Evolutionary conservation across 2,888 invertebrate genomes (phyloP), one percentile per base, ranked within the genome.

Genomic region (Heliothis peltigera): DNA sequence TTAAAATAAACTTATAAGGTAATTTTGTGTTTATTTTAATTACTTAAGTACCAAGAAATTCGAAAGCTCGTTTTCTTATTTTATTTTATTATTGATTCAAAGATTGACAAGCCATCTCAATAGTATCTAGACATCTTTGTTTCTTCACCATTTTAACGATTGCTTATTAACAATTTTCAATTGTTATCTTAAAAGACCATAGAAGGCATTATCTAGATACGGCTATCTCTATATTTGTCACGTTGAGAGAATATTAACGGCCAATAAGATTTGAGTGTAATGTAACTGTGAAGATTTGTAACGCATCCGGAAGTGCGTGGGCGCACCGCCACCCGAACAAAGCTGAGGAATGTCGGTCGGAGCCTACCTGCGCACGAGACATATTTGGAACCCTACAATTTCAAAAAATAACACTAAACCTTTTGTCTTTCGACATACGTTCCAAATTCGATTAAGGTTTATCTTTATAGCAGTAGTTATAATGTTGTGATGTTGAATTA

Each of bases 291-390:
- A 63, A 77, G 85, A 87, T 84, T 84, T 86, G 84, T 87, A 84
- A 82, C 83, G 83, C 83, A 86, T 87, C 93, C 93, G 94, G 93
- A 93, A 91, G 87, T 87, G 91, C 80, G 93, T 93, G 89, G 93
- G 93, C 77, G 80, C 82, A 84, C 84, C 80, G 79, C 79, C 82
- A 80, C 83, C 77, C 81, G 85, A 89, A 92, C 92, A 93, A 92
- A 92, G 88, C 87, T 68, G 73, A 82, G 88, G 93, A 92, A 93
- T 93, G 92, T 88, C 89, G 85, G 80, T 78, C 83, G 82, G 81
- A 84, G 85, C 82, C 86, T 91, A 92, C 91, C 91, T 91, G 91
- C 85, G 84, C 80, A 83, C 81, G 79, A 84, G 71, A 74, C 70
- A 68, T 55, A 73, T 67, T 66, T 58, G 62, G 49, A 59, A 64